Base-by-base conservation (phyloP, 1,140 invertebrate genomes). In the Venustaconcha ellipsiformis region DNA sequence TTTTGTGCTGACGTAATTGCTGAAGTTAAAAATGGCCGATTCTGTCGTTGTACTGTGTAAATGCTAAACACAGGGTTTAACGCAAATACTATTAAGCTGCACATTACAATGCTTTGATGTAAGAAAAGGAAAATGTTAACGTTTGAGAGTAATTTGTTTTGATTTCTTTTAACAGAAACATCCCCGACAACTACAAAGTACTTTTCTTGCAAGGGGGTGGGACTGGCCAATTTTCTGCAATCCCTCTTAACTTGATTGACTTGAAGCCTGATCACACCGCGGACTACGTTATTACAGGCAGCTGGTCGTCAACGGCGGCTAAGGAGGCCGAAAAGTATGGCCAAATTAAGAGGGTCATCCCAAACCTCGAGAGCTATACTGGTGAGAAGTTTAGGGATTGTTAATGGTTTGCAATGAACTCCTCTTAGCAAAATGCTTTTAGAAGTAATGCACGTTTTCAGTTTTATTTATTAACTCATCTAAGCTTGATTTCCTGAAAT, bases 321-420 rank as follows among this genome's bases (percentile, higher is more conserved):
- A 95, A 98, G 90, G 98, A 99, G 91, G 98, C 97, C 0, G 92
- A 93, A 48, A 98, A 99, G 90, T 99, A 96, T 89, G 96, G 97
- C 68, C 95, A 94, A 86, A 95, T 99, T 0, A 97, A 97, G 86
- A 83, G 94, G n/a, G 96, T 99, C n/a, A 82, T 96, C 57, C 95
- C 95, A 13, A 94, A 95, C 87, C 88, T 90, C 1, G 91, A 93
- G 23, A 93, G 93, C 79, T 96, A 95, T 84, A 93, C 91, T 14
- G 91, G 92, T 81, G 94, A 95, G 81, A 94, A 37, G 4, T 37
- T 37, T 8, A 37, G 23, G 23, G 23, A 23, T 23, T 23, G 23
- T 23, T 23, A 23, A 23, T 23, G 23, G 23, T 23, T 23, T 23
- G 1, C 23, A 23, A 23, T 23, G 23, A 23, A 23, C 23, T 23